Conservation (phyloP, 2,113 vertebrate species). For the Psophia crepitans region DNA sequence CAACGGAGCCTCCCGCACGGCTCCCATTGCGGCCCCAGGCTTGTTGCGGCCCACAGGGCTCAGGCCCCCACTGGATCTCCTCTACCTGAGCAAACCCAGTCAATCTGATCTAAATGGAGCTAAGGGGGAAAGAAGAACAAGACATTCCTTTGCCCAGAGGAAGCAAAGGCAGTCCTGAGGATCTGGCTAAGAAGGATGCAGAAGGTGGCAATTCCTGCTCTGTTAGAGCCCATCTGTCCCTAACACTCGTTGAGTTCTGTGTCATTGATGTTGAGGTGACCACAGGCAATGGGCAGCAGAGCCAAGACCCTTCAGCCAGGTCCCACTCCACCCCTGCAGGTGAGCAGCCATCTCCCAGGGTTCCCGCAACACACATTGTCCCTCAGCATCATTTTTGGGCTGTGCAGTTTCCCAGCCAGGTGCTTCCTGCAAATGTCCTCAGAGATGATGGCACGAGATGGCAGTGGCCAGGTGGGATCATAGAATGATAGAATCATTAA, state of each 20-base stretch:
- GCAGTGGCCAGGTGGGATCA: not conserved
- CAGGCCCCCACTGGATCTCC: not conserved
- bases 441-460: not conserved
- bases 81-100: not conserved
- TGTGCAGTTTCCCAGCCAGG: not conserved
- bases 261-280: not conserved
- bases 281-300: not conserved
- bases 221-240: not conserved
- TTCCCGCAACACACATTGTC: accelerated
- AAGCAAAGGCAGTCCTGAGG: not conserved
- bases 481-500: too few species aligned
- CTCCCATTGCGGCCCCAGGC: not conserved
- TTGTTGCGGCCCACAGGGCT: accelerated
- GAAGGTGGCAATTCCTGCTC: not conserved
- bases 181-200: not conserved
- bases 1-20: accelerated
- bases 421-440: not conserved
- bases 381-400: not conserved
- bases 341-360: not conserved
- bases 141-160: not conserved
- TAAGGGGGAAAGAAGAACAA: not conserved
- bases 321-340: not conserved
- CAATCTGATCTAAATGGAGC: not conserved
- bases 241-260: not conserved
- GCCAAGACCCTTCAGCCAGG: not conserved